Evolutionary conservation across 1,140 invertebrate species (phyloP), one percentile per base, ranked within the genome.

Genomic region (Scaptodrosophila lebanonensis): DNA sequence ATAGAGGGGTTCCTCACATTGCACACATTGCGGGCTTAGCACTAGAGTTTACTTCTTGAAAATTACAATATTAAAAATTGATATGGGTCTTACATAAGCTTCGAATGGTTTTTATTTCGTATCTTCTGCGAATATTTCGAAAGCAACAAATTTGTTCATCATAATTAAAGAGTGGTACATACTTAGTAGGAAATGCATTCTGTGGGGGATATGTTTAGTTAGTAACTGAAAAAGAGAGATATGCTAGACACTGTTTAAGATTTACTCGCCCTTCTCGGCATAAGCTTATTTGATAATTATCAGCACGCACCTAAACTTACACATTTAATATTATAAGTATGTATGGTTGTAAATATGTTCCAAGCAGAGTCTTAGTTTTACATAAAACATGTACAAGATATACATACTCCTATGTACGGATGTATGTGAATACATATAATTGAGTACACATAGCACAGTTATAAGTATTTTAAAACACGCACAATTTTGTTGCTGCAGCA

Each of bases 21-120:
- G n/a, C n/a, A n/a, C n/a, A n/a, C n/a, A n/a, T 11, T 35, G 13
- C 13, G 32, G 9, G 13, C n/a, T 35, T 35, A 35, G 32, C 13
- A 6, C 5, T 29, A 9, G 27, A 9, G 27, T 29, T 29, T 29
- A 29, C 27, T 29, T 29, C 27, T 59, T 66, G 56, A 61, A 56
- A 45, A 54, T 79, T 79, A 79, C 71, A 66, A 59, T 13, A 63
- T 72, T 64, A 79, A 56, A n/a, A 77, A 60, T 72, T 77, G 75
- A 79, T 79, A 79, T 79, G 72, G 72, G 75, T 69, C 51, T 59
- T 73, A 70, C 65, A 58, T 72, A 77, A 79, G 72, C 72, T 73
- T 65, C 30, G 59, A 40, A 25, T 8, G 16, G 5, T 11, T 7
- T 36, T 11, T 29, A 7, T 11, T n/a, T 39, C 20, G n/a, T 16